Conservation (phyloP, 92 coral and sea anemone species). For the Siderastrea radians region DNA sequence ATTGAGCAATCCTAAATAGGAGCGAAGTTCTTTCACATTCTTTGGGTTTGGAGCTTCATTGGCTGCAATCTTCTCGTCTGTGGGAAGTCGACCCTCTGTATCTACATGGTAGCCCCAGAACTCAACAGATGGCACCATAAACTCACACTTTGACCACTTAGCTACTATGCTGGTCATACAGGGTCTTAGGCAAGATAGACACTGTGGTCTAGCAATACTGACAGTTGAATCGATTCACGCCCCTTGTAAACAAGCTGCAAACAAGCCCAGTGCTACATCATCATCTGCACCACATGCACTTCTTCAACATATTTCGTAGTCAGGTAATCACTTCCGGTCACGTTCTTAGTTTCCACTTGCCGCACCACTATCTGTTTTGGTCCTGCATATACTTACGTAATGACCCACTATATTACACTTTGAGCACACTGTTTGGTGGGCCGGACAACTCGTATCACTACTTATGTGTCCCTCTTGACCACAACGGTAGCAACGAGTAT, state of each 20-base stretch:
- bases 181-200: not conserved
- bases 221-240: constrained; percentile 13
- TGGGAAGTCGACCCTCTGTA: constrained; percentile 49
- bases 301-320: not conserved
- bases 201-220: constrained; percentile 41
- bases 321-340: not conserved
- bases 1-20: constrained; percentile 65
- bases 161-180: constrained; percentile 1
- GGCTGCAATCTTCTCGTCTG: constrained; percentile 53
- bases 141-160: constrained; percentile 54
- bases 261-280: constrained; percentile 48
- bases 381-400: constrained; percentile 34
- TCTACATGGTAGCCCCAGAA: constrained; percentile 45
- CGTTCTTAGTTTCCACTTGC: not conserved
- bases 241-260: constrained; percentile 18
- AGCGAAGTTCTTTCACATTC: constrained; percentile 62
- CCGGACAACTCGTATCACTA: constrained; percentile 37
- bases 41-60: constrained; percentile 48
- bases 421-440: constrained; percentile 24
- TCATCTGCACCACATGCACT: constrained; percentile 15
- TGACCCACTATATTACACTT: constrained; percentile 37
- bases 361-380: constrained; percentile 3
- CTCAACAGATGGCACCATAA: constrained; percentile 64
- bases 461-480: constrained; percentile 60
- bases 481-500: constrained; percentile 46